Conservation (phyloP, 2,113 vertebrate species). For the Leptobrachium leishanense region DNA sequence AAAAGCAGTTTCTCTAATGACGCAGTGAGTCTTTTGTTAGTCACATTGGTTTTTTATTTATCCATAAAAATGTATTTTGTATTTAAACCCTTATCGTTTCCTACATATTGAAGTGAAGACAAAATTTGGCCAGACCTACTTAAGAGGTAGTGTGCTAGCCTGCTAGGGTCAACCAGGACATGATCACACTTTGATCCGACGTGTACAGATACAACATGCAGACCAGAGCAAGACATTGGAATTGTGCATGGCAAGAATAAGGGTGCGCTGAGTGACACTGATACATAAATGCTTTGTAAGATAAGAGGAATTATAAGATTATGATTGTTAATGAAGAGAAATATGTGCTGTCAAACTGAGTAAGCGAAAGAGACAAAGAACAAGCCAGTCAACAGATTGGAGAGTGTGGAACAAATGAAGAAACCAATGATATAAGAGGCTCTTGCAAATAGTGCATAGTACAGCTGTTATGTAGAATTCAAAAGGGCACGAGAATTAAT, state of each 20-base stretch:
- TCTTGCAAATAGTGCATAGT: conserved; percentile 27
- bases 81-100: too few species aligned
- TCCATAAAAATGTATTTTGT: too few species aligned
- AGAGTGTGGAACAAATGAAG: conserved; percentile 45
- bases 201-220: conserved; percentile 16
- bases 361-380: conserved; percentile 44
- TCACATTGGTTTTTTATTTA: too few species aligned
- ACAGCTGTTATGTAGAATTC: conserved; percentile 24
- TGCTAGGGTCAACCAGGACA: background rate
- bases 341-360: conserved; percentile 36
- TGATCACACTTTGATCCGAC: background rate
- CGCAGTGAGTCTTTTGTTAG: too few species aligned
- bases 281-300: conserved; percentile 33
- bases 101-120: background rate
- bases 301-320: conserved; percentile 37
- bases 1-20: too few species aligned
- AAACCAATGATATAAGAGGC: conserved; percentile 43
- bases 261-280: conserved; percentile 42
- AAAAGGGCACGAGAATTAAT: conserved; percentile 43
- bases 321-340: conserved; percentile 37
- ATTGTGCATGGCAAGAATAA: conserved; percentile 33
- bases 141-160: background rate
- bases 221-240: conserved; percentile 1
- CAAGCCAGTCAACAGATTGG: conserved; percentile 37
- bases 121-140: background rate